A percentile compares a stretch with the other conserved stretches of the same genome.
Conservation (phyloP, 1,140 invertebrate genomes). For the Scylla paramamosain region DNA sequence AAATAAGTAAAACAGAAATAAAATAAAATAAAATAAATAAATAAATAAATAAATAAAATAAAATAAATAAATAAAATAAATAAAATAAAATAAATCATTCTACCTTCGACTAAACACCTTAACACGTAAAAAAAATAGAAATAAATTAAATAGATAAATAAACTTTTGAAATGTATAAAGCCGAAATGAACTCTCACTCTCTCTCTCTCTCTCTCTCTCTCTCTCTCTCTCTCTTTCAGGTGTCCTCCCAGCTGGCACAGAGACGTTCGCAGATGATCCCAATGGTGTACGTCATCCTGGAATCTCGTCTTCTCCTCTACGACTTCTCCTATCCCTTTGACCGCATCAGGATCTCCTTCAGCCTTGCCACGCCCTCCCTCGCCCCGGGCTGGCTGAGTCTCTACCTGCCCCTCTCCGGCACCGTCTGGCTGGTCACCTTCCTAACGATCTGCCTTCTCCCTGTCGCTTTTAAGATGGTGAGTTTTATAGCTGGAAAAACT, state of each 20-base stretch:
- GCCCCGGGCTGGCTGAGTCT: neutral
- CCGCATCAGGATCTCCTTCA: neutral
- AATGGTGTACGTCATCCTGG: neutral
- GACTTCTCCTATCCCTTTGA: neutral
- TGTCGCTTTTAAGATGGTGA: neutral
- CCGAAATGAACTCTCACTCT: no score
- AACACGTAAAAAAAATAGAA: no score
- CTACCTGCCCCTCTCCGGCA: neutral
- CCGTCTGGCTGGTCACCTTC: neutral
- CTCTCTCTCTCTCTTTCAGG: neutral
- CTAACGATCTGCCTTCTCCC: neutral
- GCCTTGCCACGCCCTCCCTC: neutral
- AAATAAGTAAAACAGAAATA: no score
- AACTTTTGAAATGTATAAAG: no score
- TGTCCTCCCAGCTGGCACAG: neutral
- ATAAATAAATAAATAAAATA: no score
- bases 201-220: neutral
- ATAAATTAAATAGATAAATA: no score
- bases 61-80: no score
- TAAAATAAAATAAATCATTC: no score
- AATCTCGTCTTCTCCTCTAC: neutral
- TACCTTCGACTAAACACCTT: no score
- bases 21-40: no score
- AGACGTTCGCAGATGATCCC: neutral
- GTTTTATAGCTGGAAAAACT: neutral